Percentiles rank a stretch among this genome's conserved stretches.
Evolutionary conservation across 2,797 vertebrate species (phyloP).

Genomic region (Characodon lateralis): DNA sequence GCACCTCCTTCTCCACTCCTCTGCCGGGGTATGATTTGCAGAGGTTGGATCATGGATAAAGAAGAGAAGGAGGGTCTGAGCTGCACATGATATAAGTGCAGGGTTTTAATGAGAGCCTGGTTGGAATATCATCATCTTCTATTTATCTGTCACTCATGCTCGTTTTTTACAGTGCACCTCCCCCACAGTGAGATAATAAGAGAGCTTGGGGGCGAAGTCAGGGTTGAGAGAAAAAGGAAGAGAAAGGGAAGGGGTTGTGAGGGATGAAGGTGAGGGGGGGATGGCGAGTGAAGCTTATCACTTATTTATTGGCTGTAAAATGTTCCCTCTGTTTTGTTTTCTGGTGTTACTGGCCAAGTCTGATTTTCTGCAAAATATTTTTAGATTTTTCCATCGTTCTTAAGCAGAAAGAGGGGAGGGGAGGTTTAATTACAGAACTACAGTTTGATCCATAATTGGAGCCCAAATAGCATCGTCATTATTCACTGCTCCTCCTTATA

Average conservation of each 20-base stretch:
- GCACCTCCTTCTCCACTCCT: constrained; percentile 46
- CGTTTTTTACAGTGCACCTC: constrained; percentile 40
- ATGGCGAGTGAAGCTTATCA: constrained; percentile 50
- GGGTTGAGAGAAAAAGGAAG: constrained; percentile 38
- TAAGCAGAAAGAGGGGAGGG: constrained; percentile 28
- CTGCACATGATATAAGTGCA: constrained; percentile 56
- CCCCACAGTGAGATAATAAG: constrained; percentile 43
- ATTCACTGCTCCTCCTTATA: constrained; percentile 47
- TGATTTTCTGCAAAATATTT: constrained; percentile 21
- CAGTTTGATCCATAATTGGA: constrained; percentile 51
- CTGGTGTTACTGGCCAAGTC: not conserved
- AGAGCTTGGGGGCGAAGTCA: constrained; percentile 39
- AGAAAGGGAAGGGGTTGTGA: not conserved
- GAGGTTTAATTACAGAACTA: constrained; percentile 57
- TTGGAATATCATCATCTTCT: constrained; percentile 62
- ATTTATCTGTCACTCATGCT: constrained; percentile 75
- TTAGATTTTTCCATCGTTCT: constrained; percentile 10
- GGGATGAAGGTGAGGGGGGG: constrained; percentile 12
- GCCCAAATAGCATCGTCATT: constrained; percentile 70
- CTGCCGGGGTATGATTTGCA: constrained; percentile 61
- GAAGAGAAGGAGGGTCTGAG: constrained; percentile 47
- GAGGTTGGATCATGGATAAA: constrained; percentile 33
- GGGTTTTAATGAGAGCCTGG: constrained; percentile 74
- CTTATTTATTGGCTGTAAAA: constrained; percentile 77
- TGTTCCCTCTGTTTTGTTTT: constrained; percentile 26